phyloP scores from a whole-genome alignment of 2,113 vertebrate species.

The Cygnus buccinator region DNA sequence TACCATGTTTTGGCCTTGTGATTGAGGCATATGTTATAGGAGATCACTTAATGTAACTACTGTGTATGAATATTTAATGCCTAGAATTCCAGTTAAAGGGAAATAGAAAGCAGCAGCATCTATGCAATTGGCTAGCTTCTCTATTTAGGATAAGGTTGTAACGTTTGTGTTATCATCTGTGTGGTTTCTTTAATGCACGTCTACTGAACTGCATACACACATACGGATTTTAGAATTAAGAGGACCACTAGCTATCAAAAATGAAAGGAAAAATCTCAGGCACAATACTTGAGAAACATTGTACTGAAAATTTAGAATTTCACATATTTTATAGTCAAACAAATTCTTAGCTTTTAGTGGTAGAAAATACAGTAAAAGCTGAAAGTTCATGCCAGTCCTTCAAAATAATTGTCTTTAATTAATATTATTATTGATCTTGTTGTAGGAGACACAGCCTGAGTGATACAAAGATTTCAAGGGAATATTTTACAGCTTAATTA shows the following conservation, averaged over 20 bases:
- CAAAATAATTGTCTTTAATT: slow-evolving; percentile 81
- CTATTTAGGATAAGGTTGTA: not conserved
- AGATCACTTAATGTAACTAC: not conserved
- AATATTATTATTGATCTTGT: slow-evolving; percentile 81
- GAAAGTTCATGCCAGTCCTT: slow-evolving; percentile 66
- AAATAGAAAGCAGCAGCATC: not conserved
- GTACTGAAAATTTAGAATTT: slow-evolving; percentile 1
- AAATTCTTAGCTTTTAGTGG: slow-evolving; percentile 43
- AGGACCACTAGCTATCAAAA: not conserved
- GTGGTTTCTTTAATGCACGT: not conserved
- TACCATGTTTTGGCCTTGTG: not conserved
- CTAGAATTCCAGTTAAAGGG: not conserved
- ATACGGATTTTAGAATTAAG: not conserved
- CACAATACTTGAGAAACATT: not conserved
- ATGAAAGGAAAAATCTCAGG: not conserved
- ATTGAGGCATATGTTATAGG: not conserved
- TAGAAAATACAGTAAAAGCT: slow-evolving; percentile 52
- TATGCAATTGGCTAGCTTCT: not conserved
- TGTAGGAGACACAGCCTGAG: slow-evolving; percentile 73
- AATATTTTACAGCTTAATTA: slow-evolving; percentile 81
- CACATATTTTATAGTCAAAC: not conserved
- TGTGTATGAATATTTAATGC: not conserved
- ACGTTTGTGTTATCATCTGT: not conserved
- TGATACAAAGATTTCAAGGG: slow-evolving; percentile 74
- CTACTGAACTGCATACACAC: not conserved